phyloP scores from a whole-genome alignment of 2,888 invertebrate genomes.

The Lasioglossum morio region DNA sequence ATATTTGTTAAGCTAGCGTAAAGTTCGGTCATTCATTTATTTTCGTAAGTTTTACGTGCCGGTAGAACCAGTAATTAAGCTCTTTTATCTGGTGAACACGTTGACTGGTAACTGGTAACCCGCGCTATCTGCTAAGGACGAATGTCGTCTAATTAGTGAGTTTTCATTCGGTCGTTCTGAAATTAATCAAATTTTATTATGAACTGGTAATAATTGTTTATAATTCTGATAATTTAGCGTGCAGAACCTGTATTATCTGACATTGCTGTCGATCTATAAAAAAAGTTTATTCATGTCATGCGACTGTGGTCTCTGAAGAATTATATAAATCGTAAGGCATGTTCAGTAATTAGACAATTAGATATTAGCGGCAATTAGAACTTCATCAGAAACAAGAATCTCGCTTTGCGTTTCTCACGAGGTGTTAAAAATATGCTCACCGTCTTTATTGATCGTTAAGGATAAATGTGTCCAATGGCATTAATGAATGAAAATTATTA shows the following conservation, averaged over 20 bases:
- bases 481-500: not conserved
- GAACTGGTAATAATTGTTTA: not conserved
- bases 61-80: not conserved
- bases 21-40: not conserved
- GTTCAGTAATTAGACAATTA: not conserved
- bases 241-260: not conserved
- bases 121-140: not conserved
- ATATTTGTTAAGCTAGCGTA: not conserved
- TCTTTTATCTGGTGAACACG: not conserved
- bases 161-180: not conserved
- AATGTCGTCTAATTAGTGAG: not conserved
- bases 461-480: slow-evolving; percentile 8
- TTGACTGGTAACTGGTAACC: not conserved
- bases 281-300: not conserved
- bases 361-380: not conserved
- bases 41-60: not conserved
- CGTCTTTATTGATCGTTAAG: not conserved
- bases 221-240: not conserved
- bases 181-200: not conserved
- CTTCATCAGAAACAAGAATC: not conserved
- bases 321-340: not conserved
- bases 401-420: not conserved
- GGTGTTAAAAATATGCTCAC: not conserved
- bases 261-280: not conserved
- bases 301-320: not conserved